Base-by-base conservation (phyloP, 1,140 invertebrate species). In the Portunus trituberculatus region DNA sequence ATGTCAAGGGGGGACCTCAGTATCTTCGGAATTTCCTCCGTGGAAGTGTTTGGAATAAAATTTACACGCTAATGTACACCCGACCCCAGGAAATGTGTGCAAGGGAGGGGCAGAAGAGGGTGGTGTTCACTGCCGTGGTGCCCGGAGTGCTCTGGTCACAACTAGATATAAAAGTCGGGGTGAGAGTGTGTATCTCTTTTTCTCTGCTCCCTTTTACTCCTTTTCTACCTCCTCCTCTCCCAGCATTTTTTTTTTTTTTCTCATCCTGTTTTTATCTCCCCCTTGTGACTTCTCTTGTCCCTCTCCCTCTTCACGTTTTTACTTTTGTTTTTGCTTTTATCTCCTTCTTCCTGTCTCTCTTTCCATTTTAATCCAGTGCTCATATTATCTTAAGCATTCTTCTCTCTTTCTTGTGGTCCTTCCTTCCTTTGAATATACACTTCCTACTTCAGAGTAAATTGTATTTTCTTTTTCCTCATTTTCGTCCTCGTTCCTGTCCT, bases 11-110 rank as follows among this genome's bases (percentile, higher is more conserved):
- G 16, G 28, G 84, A 28, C 83, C 39, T 87, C 39, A 87, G 39
- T 39, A 46, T 46, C 84, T 32, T 46, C 39, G 84, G 84, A 87
- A 87, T 87, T 87, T 87, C 84, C 84, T 32, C 84, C 31, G 7
- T 87, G 84, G 31, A 87, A 87, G 31, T 32, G 84, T 87, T 46
- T 87, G 84, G 84, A 87, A 32, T 87, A 46, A 87, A 39, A 87
- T 87, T 87, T 32, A 87, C 84, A 87, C 84, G 84, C 84, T 46
- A 46, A 32, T 87, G 84, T 32, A 87, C 39, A 31, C 84, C 67
- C 67, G 67, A 25, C 67, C 67, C 10, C 67, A 76, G 67, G 67
- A 76, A 76, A 76, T 76, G 67, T 76, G 67, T 76, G 67, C 20
- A 25, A 7, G 67, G 67, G 67, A 76, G 67, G 67, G 67, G 67